These are phyloP conservation scores for Pampusana beccarii DNA, from an alignment of 2,113 vertebrate genomes.

Conservation along the genomic window DNA sequence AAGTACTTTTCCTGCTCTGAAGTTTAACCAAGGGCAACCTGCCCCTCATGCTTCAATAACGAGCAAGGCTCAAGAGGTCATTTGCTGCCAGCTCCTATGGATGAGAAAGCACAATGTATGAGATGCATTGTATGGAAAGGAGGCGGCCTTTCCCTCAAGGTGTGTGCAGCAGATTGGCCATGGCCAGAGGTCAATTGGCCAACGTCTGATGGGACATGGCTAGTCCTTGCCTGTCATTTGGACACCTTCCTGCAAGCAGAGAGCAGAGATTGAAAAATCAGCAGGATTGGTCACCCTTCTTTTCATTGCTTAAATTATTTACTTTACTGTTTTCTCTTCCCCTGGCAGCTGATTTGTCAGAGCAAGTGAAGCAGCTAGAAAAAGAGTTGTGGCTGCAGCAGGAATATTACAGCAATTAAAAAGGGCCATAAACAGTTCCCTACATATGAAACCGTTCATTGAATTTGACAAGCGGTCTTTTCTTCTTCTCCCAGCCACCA, in stretches of 20 bases:
- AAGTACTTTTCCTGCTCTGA: background rate
- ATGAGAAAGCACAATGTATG: background rate
- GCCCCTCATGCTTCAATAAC: background rate
- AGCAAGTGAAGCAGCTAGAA: conserved; percentile 27
- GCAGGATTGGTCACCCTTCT: background rate
- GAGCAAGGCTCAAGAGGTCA: background rate
- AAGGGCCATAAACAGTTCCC: conserved; percentile 51
- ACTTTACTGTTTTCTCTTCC: conserved; percentile 27
- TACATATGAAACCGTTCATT: conserved; percentile 30
- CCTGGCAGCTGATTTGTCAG: conserved; percentile 52
- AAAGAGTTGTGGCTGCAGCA: conserved; percentile 52
- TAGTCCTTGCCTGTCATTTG: background rate
- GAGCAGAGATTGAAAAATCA: background rate
- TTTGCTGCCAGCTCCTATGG: background rate
- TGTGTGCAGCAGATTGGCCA: background rate
- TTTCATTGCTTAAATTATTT: conserved; percentile 45
- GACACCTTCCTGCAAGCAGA: background rate
- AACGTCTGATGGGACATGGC: fast-evolving
- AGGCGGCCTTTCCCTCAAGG: background rate
- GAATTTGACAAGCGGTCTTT: conserved; percentile 50
- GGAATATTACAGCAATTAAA: conserved; percentile 66
- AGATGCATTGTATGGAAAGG: background rate
- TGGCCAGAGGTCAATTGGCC: background rate
- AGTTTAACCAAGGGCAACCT: background rate
- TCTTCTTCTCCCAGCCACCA: background rate